Evolutionary conservation across 1,140 invertebrate genomes (phyloP), one percentile per base, ranked within the genome.

Genomic region (Drosophila melanica): DNA sequence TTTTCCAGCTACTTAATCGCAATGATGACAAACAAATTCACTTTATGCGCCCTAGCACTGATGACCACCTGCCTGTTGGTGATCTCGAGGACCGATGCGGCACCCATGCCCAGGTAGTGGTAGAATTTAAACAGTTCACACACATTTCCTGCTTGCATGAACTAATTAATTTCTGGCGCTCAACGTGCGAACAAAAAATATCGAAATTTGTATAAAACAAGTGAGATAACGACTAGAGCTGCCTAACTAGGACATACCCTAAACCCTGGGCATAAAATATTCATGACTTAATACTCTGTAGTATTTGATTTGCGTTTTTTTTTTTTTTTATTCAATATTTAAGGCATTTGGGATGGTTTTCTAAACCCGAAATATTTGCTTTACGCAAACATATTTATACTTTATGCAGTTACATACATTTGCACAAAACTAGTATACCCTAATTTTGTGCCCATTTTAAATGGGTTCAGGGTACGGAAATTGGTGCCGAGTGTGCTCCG

Each of bases 91-190:
- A 76, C 66, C 42, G 85, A 91, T 16, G 85, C 77, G 18, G 90
- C 90, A 16, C 90, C 90, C 62, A 92, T 91, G 90, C 90, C 90
- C 89, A 92, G 90, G 90, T 92, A 92, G 90, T 92, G 78, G 90
- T 87, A 80, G 23, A 78, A 65, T 64, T 58, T 35, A 2, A 33
- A 7, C 6, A 8, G 30, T 7, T 1, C 3, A 35, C 33, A 3
- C 30, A 42, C 45, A 8, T 42, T 30, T 20, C 30, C 51, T 35
- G 23, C 59, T 35, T 9, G n/a, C 45, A 70, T 75, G 63, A 77
- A 27, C 72, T 74, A 82, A 87, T 82, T 87, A 79, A 79, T 71
- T 87, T 77, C 39, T 51, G 75, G 35, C 77, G 81, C 69, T 85
- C 64, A 20, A 18, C 62, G 55, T 59, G 47, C 20, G n/a, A 75